These are phyloP conservation scores for Balearica regulorum DNA, from an alignment of 2,797 vertebrate genomes.

Conservation along the genomic window DNA sequence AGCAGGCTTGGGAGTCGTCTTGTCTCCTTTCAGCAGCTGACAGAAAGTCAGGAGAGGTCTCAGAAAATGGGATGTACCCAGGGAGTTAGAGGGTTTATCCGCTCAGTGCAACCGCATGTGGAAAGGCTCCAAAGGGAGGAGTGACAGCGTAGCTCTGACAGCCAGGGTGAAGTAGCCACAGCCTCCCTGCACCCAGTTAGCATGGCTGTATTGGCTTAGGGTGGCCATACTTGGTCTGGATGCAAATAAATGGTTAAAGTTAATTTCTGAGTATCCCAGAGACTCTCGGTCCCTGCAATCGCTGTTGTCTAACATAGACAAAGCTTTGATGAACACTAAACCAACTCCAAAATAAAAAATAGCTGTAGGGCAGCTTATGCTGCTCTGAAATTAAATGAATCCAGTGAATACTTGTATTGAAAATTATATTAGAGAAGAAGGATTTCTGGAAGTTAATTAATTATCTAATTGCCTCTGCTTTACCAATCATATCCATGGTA, in stretches of 20 bases:
- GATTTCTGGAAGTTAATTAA: not conserved
- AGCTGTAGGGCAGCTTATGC: not conserved
- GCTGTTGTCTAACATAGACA: not conserved
- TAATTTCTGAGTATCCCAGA: not conserved
- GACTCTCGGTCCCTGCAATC: not conserved
- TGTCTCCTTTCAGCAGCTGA: not conserved
- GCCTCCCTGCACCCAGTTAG: not conserved
- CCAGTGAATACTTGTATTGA: not conserved
- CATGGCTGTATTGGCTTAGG: not conserved
- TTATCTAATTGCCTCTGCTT: not conserved
- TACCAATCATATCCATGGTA: not conserved
- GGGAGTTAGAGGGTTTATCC: not conserved
- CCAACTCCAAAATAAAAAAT: not conserved
- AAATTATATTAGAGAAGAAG: not conserved
- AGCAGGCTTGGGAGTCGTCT: not conserved
- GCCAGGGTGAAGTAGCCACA: fast-evolving
- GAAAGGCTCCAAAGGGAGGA: not conserved
- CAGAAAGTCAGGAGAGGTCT: not conserved
- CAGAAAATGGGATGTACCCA: not conserved
- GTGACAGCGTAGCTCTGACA: not conserved
- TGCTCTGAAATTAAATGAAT: not conserved
- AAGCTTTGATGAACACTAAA: not conserved
- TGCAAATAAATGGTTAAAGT: not conserved
- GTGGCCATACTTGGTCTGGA: not conserved
- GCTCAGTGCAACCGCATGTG: fast-evolving